Evolutionary conservation across 92 coral and sea anemone genomes (phyloP).

Genomic region (Bergia sp.): DNA sequence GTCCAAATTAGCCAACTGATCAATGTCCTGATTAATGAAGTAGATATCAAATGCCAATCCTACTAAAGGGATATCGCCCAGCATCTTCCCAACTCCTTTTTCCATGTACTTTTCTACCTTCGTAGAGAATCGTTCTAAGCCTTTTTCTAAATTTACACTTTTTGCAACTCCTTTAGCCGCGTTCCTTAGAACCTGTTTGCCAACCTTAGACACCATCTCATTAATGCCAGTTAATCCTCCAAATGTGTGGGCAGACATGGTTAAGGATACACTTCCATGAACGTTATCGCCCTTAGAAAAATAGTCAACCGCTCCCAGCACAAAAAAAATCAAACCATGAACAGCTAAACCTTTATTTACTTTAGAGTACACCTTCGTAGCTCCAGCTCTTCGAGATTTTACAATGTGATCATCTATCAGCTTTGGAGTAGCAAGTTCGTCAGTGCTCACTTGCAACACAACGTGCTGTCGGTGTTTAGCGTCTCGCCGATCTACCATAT

Average conservation of each 20-base stretch:
- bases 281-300: constrained; percentile 14
- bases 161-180: constrained; percentile 44
- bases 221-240: constrained; percentile 64
- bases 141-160: constrained; percentile 45
- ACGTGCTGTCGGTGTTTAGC: constrained; percentile 42
- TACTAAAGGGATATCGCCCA: constrained; percentile 64
- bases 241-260: constrained; percentile 58
- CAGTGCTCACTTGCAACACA: background rate
- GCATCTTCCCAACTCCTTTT: constrained; percentile 60
- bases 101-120: constrained; percentile 59
- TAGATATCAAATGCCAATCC: constrained; percentile 57
- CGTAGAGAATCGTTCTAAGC: constrained; percentile 35
- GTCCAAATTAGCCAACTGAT: constrained; percentile 50
- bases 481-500: constrained; percentile 49
- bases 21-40: constrained; percentile 42
- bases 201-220: constrained; percentile 55
- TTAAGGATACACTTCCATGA: constrained; percentile 46
- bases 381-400: constrained; percentile 42
- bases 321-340: constrained; percentile 51
- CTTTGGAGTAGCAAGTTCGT: constrained; percentile 56
- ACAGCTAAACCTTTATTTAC: constrained; percentile 33
- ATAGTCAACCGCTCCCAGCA: constrained; percentile 50
- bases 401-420: constrained; percentile 39
- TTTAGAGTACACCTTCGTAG: constrained; percentile 32
- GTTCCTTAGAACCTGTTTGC: constrained; percentile 29